phyloP scores from a whole-genome alignment of 23 tunicate genomes.

The Halocynthia roretzi region DNA sequence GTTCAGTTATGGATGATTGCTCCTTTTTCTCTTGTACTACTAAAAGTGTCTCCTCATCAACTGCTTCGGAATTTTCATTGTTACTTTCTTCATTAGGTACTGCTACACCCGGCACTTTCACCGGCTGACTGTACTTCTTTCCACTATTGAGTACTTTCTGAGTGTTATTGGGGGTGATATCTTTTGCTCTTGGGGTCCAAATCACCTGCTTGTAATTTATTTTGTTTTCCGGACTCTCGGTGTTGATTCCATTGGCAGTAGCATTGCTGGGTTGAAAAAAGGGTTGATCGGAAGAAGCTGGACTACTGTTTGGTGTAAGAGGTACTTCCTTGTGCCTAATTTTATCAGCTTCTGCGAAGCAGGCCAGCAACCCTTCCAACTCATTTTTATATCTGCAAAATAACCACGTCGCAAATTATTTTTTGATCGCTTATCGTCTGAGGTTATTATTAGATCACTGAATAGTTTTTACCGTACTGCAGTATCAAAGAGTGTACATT shows the following conservation, averaged over 20 bases:
- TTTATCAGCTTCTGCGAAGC: constrained; percentile 32
- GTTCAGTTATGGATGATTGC: too few species aligned
- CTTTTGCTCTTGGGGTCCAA: constrained; percentile 23
- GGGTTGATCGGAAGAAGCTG: not conserved
- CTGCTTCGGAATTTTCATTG: too few species aligned
- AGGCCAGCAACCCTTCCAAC: constrained; percentile 30
- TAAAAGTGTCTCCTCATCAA: too few species aligned
- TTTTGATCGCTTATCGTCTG: not conserved
- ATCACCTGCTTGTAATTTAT: not conserved
- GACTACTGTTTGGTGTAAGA: not conserved
- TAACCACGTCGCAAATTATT: not conserved
- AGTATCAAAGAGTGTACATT: constrained; percentile 28
- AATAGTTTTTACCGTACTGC: constrained; percentile 13
- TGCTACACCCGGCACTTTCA: constrained; percentile 16
- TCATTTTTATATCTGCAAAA: constrained; percentile 29
- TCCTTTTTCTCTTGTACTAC: too few species aligned
- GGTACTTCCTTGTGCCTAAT: not conserved
- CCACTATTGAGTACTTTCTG: not conserved
- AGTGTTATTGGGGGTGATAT: not conserved
- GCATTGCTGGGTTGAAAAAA: not conserved
- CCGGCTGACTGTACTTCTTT: not conserved
- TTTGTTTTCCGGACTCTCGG: not conserved
- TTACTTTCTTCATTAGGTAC: not conserved
- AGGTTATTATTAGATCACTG: not conserved
- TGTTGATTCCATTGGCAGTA: not conserved